Percentiles rank a stretch among this genome's conserved stretches.
phyloP scores from a whole-genome alignment of 2,888 invertebrate genomes.

The Steromphala cineraria region DNA sequence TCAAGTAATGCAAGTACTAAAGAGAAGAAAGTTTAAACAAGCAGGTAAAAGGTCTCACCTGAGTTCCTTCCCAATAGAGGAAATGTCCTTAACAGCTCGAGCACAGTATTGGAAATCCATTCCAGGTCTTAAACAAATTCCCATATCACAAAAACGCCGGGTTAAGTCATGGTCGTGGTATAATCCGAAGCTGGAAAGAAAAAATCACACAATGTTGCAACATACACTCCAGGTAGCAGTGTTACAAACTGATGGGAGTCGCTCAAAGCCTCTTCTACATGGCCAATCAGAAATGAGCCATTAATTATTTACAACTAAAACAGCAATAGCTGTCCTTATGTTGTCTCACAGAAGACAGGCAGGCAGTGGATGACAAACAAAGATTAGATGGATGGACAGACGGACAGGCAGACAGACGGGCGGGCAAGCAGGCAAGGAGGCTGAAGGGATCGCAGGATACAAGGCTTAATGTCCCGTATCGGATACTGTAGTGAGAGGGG shows the following conservation, averaged over 20 bases:
- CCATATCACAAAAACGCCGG: neutral
- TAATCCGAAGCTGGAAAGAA: neutral
- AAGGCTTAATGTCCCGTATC: neutral
- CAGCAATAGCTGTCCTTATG: neutral
- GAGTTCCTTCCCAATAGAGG: neutral
- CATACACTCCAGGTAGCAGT: too few relatives aligned
- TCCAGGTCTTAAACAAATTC: conserved; percentile 6
- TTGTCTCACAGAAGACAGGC: neutral
- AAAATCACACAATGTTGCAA: neutral
- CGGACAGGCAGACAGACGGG: too few relatives aligned
- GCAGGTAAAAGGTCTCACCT: too few relatives aligned
- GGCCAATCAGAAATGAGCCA: neutral
- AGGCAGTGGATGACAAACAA: neutral
- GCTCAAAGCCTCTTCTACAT: neutral
- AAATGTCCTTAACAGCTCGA: neutral
- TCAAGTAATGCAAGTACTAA: too few relatives aligned
- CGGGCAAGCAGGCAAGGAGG: neutral
- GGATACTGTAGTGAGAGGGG: neutral
- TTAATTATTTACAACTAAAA: conserved; percentile 7
- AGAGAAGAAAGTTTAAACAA: too few relatives aligned
- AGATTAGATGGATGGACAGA: neutral
- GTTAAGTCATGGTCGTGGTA: neutral
- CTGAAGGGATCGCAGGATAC: neutral
- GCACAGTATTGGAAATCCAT: conserved; percentile 5
- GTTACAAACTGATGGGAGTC: neutral